Conservation (phyloP, 2,888 invertebrate species). For the Caenorhabditis wallacei region DNA sequence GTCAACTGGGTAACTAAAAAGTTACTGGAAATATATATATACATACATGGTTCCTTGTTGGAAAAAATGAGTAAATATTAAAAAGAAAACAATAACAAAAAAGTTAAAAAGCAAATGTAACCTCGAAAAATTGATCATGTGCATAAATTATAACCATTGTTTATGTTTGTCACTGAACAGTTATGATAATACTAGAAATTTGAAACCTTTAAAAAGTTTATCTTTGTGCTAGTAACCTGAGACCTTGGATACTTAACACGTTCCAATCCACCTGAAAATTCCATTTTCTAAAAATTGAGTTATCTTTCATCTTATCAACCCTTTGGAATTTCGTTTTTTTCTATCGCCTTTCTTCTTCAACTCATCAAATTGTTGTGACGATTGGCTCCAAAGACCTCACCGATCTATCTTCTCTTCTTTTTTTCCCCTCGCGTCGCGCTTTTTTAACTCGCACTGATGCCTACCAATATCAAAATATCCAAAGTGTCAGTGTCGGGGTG, state of each 20-base stretch:
- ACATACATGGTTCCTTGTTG: neutral
- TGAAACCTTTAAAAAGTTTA: neutral
- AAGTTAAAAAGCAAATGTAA: neutral
- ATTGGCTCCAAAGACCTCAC: slow-evolving; percentile 53
- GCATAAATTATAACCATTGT: slow-evolving; percentile 21
- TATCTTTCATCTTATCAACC: slow-evolving; percentile 24
- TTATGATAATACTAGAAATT: no score
- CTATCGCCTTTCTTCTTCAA: slow-evolving; percentile 3
- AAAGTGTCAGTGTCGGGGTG: slow-evolving; percentile 32
- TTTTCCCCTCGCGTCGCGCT: neutral
- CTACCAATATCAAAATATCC: slow-evolving; percentile 60
- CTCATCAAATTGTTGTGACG: slow-evolving; percentile 63
- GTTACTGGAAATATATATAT: slow-evolving; percentile 7
- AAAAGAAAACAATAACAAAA: slow-evolving; percentile 9
- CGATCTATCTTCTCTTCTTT: slow-evolving; percentile 56
- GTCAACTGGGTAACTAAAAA: slow-evolving; percentile 1
- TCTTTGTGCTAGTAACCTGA: slow-evolving; percentile 9
- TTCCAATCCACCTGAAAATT: neutral
- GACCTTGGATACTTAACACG: neutral
- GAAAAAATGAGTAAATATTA: no score
- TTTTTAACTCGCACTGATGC: slow-evolving; percentile 32
- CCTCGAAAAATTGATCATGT: slow-evolving; percentile 21
- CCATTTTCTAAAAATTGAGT: no score
- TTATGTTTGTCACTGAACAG: neutral
- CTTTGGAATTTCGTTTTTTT: slow-evolving; percentile 34